phyloP scores from a whole-genome alignment of 2,113 vertebrate genomes.

The Carollia perspicillata region DNA sequence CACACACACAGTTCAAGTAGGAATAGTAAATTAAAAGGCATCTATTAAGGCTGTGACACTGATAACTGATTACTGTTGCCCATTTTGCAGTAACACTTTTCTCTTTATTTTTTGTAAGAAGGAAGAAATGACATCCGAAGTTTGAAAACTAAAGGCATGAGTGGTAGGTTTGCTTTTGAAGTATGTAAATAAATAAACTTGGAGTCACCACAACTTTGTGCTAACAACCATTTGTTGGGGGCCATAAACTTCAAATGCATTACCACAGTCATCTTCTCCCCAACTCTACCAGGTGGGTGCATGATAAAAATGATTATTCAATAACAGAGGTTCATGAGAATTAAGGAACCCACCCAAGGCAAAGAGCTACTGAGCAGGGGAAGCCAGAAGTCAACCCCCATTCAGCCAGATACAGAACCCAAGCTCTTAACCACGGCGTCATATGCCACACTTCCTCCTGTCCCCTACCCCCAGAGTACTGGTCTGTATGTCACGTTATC shows the following conservation, averaged over 20 bases:
- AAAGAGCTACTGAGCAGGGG: neutral
- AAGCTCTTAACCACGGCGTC: neutral
- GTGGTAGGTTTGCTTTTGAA: neutral
- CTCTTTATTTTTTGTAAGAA: neutral
- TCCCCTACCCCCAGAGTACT: fast-evolving
- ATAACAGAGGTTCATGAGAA: neutral
- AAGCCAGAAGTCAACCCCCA: neutral
- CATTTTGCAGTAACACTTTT: neutral
- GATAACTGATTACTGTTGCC: neutral
- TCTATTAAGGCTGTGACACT: neutral
- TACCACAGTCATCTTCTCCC: neutral
- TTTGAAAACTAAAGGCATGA: neutral
- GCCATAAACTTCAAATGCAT: neutral
- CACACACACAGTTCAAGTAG: neutral
- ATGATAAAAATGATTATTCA: neutral
- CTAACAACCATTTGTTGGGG: neutral
- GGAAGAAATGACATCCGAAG: neutral
- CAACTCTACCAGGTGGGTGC: neutral
- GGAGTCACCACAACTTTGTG: neutral
- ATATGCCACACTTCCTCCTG: no score
- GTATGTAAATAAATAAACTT: neutral
- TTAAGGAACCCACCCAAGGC: neutral
- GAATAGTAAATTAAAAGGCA: neutral
- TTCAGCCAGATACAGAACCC: neutral
- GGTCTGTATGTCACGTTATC: neutral